Conservation (phyloP, 1,140 invertebrate genomes). For the Gonioctena quinquepunctata region DNA sequence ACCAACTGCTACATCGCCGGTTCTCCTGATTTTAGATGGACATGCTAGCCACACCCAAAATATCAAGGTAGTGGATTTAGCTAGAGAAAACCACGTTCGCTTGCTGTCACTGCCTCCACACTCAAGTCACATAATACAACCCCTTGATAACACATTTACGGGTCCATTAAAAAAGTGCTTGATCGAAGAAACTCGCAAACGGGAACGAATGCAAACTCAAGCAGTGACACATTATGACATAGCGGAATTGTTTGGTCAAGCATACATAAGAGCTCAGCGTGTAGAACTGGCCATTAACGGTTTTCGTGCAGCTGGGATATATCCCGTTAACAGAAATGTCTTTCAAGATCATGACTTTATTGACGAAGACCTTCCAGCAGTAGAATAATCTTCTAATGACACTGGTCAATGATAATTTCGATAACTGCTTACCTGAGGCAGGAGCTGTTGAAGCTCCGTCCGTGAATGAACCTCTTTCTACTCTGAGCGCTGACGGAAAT, state of each 20-base stretch:
- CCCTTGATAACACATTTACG: constrained; percentile 51
- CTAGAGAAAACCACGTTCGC: constrained; percentile 38
- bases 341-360: constrained; percentile 27
- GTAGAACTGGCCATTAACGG: constrained; percentile 20
- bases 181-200: constrained; percentile 20
- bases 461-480: constrained; percentile 2
- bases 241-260: constrained; percentile 20
- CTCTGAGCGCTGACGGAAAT: constrained; percentile 6
- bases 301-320: constrained; percentile 21
- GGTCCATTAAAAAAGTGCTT: constrained; percentile 32
- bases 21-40: constrained; percentile 46
- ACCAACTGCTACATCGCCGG: constrained; percentile 34
- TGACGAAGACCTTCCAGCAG: constrained; percentile 6
- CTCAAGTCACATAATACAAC: constrained; percentile 50
- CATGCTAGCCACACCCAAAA: constrained; percentile 44
- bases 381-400: constrained; percentile 9
- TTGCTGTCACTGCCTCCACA: constrained; percentile 50
- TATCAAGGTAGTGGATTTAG: constrained; percentile 39
- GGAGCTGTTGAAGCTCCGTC: constrained; percentile 9
- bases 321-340: neutral
- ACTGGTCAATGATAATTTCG: constrained; percentile 4
- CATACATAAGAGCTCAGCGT: constrained; percentile 24
- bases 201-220: constrained; percentile 1
- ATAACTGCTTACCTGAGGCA: neutral
- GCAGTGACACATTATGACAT: constrained; percentile 15